These are phyloP conservation scores for Lepidothrix coronata DNA, from an alignment of 2,113 vertebrate species.

Conservation along the genomic window DNA sequence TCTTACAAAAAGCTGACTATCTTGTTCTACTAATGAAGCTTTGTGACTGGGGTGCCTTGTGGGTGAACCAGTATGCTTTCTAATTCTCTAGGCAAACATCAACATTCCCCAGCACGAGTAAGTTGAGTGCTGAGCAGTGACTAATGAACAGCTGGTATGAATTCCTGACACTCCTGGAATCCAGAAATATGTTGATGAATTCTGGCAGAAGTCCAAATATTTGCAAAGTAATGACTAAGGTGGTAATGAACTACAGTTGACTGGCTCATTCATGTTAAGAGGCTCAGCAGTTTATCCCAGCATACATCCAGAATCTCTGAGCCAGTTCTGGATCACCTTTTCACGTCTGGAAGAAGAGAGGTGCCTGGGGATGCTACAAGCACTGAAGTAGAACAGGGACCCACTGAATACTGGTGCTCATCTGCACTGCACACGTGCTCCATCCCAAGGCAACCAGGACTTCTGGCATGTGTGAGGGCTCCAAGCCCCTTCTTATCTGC, in stretches of 20 bases:
- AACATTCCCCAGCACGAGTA: not conserved
- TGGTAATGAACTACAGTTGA: conserved; percentile 49
- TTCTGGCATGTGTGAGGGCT: not conserved
- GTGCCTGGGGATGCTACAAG: not conserved
- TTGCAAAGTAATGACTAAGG: conserved; percentile 53
- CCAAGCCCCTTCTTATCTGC: not conserved
- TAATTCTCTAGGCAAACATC: not conserved
- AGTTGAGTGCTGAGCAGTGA: conserved; percentile 34
- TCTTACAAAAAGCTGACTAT: not conserved
- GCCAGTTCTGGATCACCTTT: not conserved
- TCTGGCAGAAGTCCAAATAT: conserved; percentile 48
- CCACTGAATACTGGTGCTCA: accelerated
- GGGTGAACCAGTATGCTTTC: not conserved
- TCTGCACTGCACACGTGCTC: accelerated
- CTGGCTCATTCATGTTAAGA: not conserved
- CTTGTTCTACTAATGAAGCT: not conserved
- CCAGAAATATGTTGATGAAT: conserved; percentile 56
- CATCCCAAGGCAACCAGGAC: not conserved
- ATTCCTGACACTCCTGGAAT: conserved; percentile 55
- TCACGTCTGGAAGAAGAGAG: not conserved
- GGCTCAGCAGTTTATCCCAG: not conserved
- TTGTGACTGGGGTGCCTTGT: not conserved
- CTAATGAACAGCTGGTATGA: conserved; percentile 64
- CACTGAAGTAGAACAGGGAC: accelerated
- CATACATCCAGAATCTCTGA: not conserved